Percentiles rank a stretch among this genome's conserved stretches.
phyloP scores from a whole-genome alignment of 2,888 invertebrate genomes.

The Ormyrus labotus region DNA sequence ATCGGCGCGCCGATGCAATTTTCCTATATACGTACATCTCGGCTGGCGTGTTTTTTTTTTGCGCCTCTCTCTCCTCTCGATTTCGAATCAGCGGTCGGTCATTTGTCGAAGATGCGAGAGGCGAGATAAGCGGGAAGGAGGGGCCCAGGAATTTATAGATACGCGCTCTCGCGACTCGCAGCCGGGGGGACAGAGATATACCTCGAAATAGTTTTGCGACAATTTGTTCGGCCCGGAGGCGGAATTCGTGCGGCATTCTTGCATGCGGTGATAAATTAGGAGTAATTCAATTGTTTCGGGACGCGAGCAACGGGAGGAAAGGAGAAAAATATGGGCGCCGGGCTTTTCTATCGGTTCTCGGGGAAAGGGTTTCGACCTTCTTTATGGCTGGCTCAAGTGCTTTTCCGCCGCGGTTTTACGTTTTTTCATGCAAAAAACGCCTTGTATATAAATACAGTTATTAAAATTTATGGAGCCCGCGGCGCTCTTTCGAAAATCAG shows the following conservation, averaged over 20 bases:
- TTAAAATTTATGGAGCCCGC: no score
- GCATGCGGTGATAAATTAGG: conserved; percentile 65
- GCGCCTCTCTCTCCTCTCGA: neutral
- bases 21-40: no score
- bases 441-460: no score
- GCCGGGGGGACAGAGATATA: no score
- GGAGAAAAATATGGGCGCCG: neutral
- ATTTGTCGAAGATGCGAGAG: conserved; percentile 19
- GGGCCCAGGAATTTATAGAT: conserved; percentile 29
- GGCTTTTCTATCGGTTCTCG: no score
- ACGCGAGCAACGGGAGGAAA: conserved; percentile 51
- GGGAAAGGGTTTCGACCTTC: no score
- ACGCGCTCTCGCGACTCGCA: no score
- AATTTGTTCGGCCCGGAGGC: conserved; percentile 63
- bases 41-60: neutral
- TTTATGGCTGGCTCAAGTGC: no score
- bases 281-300: conserved; percentile 67
- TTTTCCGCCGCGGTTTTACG: no score
- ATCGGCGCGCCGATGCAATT: neutral
- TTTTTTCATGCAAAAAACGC: no score
- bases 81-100: neutral
- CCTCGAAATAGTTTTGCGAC: conserved; percentile 54
- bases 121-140: conserved; percentile 5
- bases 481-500: no score
- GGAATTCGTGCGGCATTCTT: conserved; percentile 60